Base-by-base conservation (phyloP, 2,888 invertebrate genomes). In the Coenonympha arcania region DNA sequence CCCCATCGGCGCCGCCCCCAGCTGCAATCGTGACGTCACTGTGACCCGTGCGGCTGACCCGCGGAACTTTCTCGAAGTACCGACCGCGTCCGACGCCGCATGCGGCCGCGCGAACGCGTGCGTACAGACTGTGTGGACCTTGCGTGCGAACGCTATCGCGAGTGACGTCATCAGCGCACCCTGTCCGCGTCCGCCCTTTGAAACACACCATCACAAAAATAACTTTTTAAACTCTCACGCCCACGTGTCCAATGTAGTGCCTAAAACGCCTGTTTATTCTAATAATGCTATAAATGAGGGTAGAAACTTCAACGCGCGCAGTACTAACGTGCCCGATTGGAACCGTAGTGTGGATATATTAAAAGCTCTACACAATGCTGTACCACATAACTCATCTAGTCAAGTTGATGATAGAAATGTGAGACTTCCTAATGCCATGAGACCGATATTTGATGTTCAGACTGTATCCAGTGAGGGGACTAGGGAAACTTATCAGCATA, bases 341-440 rank as follows among this genome's bases (percentile, higher is more conserved):
- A 45, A 28, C 11, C 36, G 45, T 16, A 45, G 45, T 37, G 22
- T 45, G 8, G 37, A 19, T 9, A 37, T 37, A 13, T 45, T 45
- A 19, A 37, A 36, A 24, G 37, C 45, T 13, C 19, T 45, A 20
- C 16, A 45, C 28, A 26, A 28, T 19, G 45, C 45, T n/a, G 28
- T 37, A 28, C 45, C 45, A 6, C 34, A 34, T 24, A 22, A 44
- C 16, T 45, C 41, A 19, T n/a, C 45, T 24, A 36, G 19, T 16
- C 22, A 20, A 6, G 15, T 4, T 4, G 30, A 30, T 9, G 24
- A 43, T 15, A 33, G 31, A 31, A 33, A 33, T n/a, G 18, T 43
- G n/a, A 20, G 31, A 22, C 16, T 11, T 28, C 28, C 41, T 19
- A 43, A 22, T 33, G 43, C n/a, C 13, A 13, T 15, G 13, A 31